Conservation (phyloP, 2,888 invertebrate genomes). For the Theretra japonica region DNA sequence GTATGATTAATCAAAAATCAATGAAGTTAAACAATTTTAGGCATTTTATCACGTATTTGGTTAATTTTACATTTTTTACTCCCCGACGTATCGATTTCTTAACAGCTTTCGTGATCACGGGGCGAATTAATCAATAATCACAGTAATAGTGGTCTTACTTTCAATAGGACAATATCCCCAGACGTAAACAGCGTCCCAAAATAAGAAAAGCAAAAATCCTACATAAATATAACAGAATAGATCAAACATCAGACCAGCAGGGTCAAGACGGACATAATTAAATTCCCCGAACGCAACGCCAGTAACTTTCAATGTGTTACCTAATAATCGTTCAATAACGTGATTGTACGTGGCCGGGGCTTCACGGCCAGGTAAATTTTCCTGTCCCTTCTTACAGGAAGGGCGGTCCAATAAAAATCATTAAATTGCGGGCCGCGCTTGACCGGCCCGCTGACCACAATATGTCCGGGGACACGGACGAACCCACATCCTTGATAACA, state of each 20-base stretch:
- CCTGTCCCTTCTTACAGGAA: slow-evolving; percentile 63
- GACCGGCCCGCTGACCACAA: slow-evolving; percentile 62
- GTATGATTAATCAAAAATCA: too few relatives aligned
- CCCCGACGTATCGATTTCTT: too few relatives aligned
- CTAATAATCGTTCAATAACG: slow-evolving; percentile 74
- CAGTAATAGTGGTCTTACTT: too few relatives aligned
- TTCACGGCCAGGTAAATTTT: slow-evolving; percentile 68
- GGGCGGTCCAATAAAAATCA: slow-evolving; percentile 72
- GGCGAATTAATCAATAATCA: too few relatives aligned
- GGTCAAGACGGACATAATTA: slow-evolving; percentile 51
- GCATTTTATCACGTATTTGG: too few relatives aligned
- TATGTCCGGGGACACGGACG: slow-evolving; percentile 56
- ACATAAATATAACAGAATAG: background rate
- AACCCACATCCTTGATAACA: slow-evolving; percentile 57
- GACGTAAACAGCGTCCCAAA: too few relatives aligned
- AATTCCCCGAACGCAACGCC: slow-evolving; percentile 48
- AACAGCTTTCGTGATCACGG: too few relatives aligned
- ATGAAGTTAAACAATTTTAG: too few relatives aligned
- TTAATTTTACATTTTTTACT: too few relatives aligned
- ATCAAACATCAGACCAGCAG: slow-evolving; percentile 8
- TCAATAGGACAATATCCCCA: too few relatives aligned
- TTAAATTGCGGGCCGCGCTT: slow-evolving; percentile 68
- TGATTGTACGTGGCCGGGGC: slow-evolving; percentile 61
- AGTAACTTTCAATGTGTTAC: slow-evolving; percentile 66
- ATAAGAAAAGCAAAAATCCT: background rate